A percentile compares a stretch with the other conserved stretches of the same genome.
phyloP scores from a whole-genome alignment of 2,888 invertebrate species.

The Autographa pulchrina region DNA sequence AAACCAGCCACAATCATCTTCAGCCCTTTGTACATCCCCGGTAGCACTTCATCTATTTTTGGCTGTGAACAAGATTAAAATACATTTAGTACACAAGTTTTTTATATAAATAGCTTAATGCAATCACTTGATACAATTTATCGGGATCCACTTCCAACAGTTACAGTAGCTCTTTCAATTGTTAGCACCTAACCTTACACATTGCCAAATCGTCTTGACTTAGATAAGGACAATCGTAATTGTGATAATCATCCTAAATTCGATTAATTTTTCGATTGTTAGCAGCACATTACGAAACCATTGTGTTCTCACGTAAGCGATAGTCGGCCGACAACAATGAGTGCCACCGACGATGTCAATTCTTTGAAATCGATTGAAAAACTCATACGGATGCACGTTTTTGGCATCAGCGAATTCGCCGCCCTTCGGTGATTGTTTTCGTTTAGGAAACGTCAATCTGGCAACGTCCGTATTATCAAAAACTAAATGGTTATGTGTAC shows the following conservation, averaged over 20 bases:
- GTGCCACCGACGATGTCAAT: slow-evolving; percentile 86
- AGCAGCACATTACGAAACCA: slow-evolving; percentile 80
- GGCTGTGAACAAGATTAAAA: slow-evolving; percentile 71
- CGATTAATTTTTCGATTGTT: slow-evolving; percentile 71
- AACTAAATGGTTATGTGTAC: slow-evolving; percentile 28
- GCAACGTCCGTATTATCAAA: slow-evolving; percentile 57
- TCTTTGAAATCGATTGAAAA: slow-evolving; percentile 88
- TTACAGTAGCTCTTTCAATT: background rate
- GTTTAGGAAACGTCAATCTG: slow-evolving; percentile 70
- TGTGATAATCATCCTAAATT: slow-evolving; percentile 73
- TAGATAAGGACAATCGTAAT: slow-evolving; percentile 61
- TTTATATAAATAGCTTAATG: background rate
- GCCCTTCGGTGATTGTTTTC: slow-evolving; percentile 80
- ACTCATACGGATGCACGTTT: slow-evolving; percentile 88
- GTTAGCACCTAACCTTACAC: slow-evolving; percentile 20
- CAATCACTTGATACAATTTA: background rate
- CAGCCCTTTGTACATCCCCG: slow-evolving; percentile 91
- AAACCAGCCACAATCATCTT: slow-evolving; percentile 93
- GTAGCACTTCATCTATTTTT: slow-evolving; percentile 81
- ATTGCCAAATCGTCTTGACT: slow-evolving; percentile 49
- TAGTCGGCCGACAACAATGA: slow-evolving; percentile 85
- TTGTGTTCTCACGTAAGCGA: slow-evolving; percentile 88
- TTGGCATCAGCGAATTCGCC: slow-evolving; percentile 86
- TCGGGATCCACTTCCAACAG: background rate
- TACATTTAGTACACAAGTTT: slow-evolving; percentile 32